Evolutionary conservation across 1,140 invertebrate species (phyloP).

Genomic region (Drosophila jambulina): DNA sequence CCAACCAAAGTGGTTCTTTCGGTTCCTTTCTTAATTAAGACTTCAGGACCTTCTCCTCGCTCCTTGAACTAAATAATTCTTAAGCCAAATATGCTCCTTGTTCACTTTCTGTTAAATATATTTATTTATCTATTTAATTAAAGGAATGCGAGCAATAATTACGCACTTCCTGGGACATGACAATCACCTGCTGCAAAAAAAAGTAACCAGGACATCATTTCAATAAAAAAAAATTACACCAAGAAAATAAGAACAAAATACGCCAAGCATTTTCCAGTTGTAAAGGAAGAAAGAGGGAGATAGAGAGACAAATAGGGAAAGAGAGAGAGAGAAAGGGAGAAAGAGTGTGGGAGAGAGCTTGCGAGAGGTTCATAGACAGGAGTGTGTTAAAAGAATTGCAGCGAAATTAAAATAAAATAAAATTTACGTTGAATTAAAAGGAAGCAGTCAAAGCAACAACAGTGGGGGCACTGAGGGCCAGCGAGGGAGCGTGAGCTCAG

Average conservation of each 20-base stretch:
- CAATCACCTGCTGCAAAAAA: slow-evolving; percentile 46
- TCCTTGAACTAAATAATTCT: background rate
- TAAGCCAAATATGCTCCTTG: background rate
- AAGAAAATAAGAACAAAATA: slow-evolving; percentile 20
- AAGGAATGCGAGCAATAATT: slow-evolving; percentile 53
- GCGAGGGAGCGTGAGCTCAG: slow-evolving; percentile 5
- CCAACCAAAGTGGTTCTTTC: background rate
- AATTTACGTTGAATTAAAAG: slow-evolving; percentile 83
- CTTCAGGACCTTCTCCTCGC: background rate
- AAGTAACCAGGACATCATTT: slow-evolving; percentile 57
- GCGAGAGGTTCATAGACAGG: slow-evolving; percentile 6
- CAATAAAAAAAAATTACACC: slow-evolving; percentile 44
- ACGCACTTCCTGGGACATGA: slow-evolving; percentile 24
- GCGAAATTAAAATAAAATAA: slow-evolving; percentile 83
- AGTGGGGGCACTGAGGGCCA: slow-evolving; percentile 5
- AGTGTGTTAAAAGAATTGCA: slow-evolving; percentile 76
- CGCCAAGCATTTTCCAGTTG: slow-evolving; percentile 10
- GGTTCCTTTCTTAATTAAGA: too few relatives aligned
- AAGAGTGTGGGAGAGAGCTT: background rate
- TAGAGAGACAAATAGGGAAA: background rate
- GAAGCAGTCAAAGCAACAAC: slow-evolving; percentile 61
- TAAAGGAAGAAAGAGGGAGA: slow-evolving; percentile 30
- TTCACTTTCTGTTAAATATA: slow-evolving; percentile 2
- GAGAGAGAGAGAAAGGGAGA: background rate
- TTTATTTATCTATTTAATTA: slow-evolving; percentile 60